A percentile compares a stretch with the other conserved stretches of the same genome.
These are phyloP conservation scores for Diogma glabrata DNA, from an alignment of 2,888 invertebrate species.

Conservation along the genomic window DNA sequence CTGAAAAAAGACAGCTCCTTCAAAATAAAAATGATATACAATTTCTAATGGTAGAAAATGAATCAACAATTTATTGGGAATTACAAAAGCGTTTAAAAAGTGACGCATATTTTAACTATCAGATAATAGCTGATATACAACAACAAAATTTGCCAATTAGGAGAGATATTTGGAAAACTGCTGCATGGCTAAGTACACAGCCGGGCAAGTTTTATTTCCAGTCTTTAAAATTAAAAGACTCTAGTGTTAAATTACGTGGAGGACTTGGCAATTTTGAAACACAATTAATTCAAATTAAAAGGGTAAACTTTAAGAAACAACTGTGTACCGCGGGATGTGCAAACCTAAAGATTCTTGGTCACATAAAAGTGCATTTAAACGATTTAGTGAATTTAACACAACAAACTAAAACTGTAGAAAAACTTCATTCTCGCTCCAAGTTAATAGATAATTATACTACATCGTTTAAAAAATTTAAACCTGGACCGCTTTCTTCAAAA, in stretches of 20 bases:
- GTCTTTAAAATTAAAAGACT: constrained; percentile 22
- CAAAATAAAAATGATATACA: constrained; percentile 31
- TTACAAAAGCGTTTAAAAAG: constrained; percentile 29
- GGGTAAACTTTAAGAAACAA: background rate
- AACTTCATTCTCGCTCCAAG: background rate
- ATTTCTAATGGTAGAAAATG: constrained; percentile 35
- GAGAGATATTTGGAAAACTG: constrained; percentile 32
- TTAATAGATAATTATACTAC: background rate
- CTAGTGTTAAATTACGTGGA: constrained; percentile 27
- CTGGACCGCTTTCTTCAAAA: constrained; percentile 33
- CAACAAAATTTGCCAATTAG: constrained; percentile 29
- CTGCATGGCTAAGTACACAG: constrained; percentile 31
- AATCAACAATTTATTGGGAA: constrained; percentile 32
- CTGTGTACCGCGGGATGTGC: background rate
- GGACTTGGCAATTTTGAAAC: constrained; percentile 28
- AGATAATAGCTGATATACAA: constrained; percentile 27
- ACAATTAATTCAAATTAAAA: background rate
- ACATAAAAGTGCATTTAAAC: background rate
- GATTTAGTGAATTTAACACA: background rate
- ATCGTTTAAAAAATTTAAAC: constrained; percentile 13
- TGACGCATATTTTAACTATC: constrained; percentile 25
- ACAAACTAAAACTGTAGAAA: background rate
- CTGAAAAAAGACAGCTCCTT: constrained; percentile 39
- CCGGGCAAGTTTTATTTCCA: constrained; percentile 33
- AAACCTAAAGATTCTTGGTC: background rate